A percentile compares a stretch with the other conserved stretches of the same genome.
These are phyloP conservation scores for Malacoraja senta DNA, from an alignment of 2,797 vertebrate genomes.

Conservation along the genomic window DNA sequence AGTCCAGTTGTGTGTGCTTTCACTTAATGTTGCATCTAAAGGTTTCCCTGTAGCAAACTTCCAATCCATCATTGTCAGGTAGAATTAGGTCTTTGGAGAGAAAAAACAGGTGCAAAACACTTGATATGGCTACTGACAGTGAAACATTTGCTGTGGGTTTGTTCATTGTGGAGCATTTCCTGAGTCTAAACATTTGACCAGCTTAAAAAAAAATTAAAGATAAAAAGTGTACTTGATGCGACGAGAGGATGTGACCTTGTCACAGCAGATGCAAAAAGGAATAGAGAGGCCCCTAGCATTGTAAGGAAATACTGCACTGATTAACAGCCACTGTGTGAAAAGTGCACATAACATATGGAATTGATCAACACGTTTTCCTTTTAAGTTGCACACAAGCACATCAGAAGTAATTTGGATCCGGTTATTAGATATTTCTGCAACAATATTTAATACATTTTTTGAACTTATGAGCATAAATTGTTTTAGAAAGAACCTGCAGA, in stretches of 20 bases:
- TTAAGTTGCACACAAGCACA: neutral
- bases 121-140: conserved; percentile 11
- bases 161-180: neutral
- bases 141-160: conserved; percentile 17
- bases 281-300: neutral
- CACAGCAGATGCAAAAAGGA: conserved; percentile 10
- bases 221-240: conserved; percentile 20
- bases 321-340: conserved; percentile 14
- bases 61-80: conserved; percentile 30
- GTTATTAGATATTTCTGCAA: conserved; percentile 24
- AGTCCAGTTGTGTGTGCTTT: neutral
- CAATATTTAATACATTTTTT: neutral
- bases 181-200: conserved; percentile 25
- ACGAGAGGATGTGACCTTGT: conserved; percentile 22
- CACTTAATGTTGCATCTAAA: neutral
- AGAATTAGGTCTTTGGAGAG: conserved; percentile 33
- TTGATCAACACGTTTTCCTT: conserved; percentile 29
- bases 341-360: conserved; percentile 20
- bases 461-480: conserved; percentile 23
- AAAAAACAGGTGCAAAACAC: conserved; percentile 28
- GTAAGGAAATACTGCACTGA: conserved; percentile 27
- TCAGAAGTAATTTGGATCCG: conserved; percentile 8
- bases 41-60: conserved; percentile 21
- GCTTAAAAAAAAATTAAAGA: conserved; percentile 12
- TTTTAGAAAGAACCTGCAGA: neutral